Conservation (phyloP, 1,140 invertebrate genomes). For the Drosophila sturtevanti region DNA sequence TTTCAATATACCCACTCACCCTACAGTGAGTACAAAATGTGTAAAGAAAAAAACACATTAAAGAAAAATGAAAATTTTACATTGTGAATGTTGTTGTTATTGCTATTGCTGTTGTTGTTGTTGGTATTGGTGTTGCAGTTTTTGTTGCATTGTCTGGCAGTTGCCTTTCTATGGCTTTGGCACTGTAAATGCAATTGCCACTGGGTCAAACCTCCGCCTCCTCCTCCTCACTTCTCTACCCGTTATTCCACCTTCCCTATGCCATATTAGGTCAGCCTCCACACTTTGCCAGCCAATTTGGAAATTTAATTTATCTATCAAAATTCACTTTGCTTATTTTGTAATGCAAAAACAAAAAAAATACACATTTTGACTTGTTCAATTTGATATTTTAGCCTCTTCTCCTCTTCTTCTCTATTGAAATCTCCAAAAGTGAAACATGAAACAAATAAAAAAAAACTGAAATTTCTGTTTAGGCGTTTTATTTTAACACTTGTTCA, state of each 20-base stretch:
- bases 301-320: slow-evolving; percentile 59
- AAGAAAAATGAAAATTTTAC: slow-evolving; percentile 60
- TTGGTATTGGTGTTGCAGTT: no score
- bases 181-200: slow-evolving; percentile 53
- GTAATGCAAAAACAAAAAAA: slow-evolving; percentile 50
- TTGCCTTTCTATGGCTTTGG: slow-evolving; percentile 76
- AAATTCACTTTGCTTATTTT: slow-evolving; percentile 22
- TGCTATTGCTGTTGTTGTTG: slow-evolving; percentile 29
- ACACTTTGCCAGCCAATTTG: slow-evolving; percentile 60
- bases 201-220: slow-evolving; percentile 50
- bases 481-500: slow-evolving; percentile 37
- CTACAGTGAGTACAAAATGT: neutral
- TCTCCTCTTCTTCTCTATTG: slow-evolving; percentile 38
- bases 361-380: slow-evolving; percentile 21
- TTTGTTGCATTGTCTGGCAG: slow-evolving; percentile 25
- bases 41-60: slow-evolving; percentile 27
- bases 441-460: slow-evolving; percentile 23
- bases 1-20: neutral
- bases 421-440: slow-evolving; percentile 34
- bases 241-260: slow-evolving; percentile 14
- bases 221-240: slow-evolving; percentile 3
- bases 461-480: slow-evolving; percentile 62
- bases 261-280: slow-evolving; percentile 35
- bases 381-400: slow-evolving; percentile 25
- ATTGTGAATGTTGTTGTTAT: slow-evolving; percentile 27